Conservation (phyloP, 1,140 invertebrate genomes). For the Lordiphosa clarofinis region DNA sequence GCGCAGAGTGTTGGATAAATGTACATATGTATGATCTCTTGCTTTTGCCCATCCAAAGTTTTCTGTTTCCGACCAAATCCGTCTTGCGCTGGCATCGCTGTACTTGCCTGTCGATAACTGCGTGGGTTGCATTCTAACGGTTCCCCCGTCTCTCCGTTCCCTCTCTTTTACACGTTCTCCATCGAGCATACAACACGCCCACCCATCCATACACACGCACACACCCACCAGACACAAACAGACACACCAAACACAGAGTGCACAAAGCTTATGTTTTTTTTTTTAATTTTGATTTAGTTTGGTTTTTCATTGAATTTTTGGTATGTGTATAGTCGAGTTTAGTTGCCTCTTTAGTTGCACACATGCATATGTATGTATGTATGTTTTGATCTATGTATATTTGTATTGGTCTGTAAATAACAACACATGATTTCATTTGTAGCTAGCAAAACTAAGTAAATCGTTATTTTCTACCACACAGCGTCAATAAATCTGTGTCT, state of each 20-base stretch:
- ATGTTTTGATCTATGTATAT: conserved; percentile 9
- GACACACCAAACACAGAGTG: conserved; percentile 18
- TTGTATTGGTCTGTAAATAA: conserved; percentile 11
- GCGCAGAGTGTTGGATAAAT: conserved; percentile 63
- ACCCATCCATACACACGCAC: conserved; percentile 17
- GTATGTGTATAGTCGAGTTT: conserved; percentile 9
- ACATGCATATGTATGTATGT: no score
- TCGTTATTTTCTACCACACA: conserved; percentile 32
- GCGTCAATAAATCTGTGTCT: conserved; percentile 54
- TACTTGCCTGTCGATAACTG: conserved; percentile 10
- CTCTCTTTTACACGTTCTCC: conserved; percentile 4
- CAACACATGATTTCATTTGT: conserved; percentile 22
- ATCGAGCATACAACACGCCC: conserved; percentile 1
- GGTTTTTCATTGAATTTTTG: conserved; percentile 9
- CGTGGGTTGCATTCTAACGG: conserved; percentile 12
- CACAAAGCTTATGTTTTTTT: conserved; percentile 32
- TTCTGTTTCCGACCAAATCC: neutral
- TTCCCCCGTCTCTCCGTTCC: conserved; percentile 2
- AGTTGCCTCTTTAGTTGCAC: conserved; percentile 20
- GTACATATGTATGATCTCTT: conserved; percentile 3
- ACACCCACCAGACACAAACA: conserved; percentile 17
- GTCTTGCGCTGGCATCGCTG: conserved; percentile 1
- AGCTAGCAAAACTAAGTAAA: conserved; percentile 30
- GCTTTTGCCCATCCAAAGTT: neutral
- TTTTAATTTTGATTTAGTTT: conserved; percentile 3